Percentiles rank a stretch among this genome's conserved stretches.
Evolutionary conservation across 2,113 vertebrate species (phyloP).

Genomic region (Actenoides lindsayi): DNA sequence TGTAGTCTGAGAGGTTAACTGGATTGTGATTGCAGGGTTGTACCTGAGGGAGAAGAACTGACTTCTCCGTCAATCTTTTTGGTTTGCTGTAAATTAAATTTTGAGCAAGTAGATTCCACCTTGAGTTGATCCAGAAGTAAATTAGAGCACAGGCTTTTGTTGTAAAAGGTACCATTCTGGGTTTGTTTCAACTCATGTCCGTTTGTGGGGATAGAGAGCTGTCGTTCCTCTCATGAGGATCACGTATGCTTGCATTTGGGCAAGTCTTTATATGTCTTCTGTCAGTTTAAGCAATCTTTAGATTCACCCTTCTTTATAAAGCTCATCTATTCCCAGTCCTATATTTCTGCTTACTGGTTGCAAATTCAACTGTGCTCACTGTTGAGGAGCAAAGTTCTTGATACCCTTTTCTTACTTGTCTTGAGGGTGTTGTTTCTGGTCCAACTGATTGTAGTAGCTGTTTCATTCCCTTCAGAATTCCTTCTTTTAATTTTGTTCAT

Average conservation of each 20-base stretch:
- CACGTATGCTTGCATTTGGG: not conserved
- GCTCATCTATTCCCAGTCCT: not conserved
- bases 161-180: not conserved
- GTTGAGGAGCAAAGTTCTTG: not conserved
- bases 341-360: not conserved
- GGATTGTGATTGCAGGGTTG: not conserved
- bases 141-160: not conserved
- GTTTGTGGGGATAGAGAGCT: not conserved
- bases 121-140: not conserved
- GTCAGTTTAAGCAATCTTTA: not conserved
- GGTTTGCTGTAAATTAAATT: not conserved
- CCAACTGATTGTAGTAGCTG: not conserved
- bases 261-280: not conserved
- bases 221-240: not conserved
- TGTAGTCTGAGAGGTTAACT: not conserved
- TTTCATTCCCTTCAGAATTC: not conserved
- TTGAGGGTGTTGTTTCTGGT: not conserved
- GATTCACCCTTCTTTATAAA: not conserved
- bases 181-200: not conserved
- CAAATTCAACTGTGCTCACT: not conserved
- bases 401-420: not conserved
- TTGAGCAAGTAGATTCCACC: not conserved
- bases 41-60: not conserved
- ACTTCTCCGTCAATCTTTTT: not conserved
- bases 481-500: not conserved